A percentile compares a stretch with the other conserved stretches of the same genome.
Evolutionary conservation across 2,888 invertebrate genomes (phyloP).

Genomic region (Polylopha cassiicola): DNA sequence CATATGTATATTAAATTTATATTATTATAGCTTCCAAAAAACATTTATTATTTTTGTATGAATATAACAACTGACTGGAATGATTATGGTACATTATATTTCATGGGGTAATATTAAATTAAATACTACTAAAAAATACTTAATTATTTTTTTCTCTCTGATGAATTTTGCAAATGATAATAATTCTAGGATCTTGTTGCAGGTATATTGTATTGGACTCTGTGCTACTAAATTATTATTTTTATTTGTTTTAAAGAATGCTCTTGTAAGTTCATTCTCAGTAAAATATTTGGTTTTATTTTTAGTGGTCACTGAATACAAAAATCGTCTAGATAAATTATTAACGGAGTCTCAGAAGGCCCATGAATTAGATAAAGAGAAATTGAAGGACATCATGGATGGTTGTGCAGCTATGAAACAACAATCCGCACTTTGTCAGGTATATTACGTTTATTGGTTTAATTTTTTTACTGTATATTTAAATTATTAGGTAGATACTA

Average conservation of each 20-base stretch:
- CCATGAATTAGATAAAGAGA: constrained; percentile 49
- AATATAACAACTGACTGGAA: not conserved
- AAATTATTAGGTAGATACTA: not conserved
- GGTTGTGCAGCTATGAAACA: constrained; percentile 63
- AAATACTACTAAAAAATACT: not conserved
- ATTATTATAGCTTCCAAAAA: not conserved
- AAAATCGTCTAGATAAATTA: constrained; percentile 57
- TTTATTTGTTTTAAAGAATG: too few species aligned
- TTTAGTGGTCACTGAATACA: constrained; percentile 63
- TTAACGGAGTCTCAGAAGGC: constrained; percentile 53
- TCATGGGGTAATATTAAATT: not conserved
- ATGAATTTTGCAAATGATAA: too few species aligned
- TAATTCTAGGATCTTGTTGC: too few species aligned
- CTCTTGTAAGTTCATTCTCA: too few species aligned
- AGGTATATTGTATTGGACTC: too few species aligned
- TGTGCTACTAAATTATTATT: too few species aligned
- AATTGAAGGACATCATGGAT: constrained; percentile 58
- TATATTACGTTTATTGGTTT: constrained; percentile 24
- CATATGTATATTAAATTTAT: not conserved
- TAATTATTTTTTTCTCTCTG: too few species aligned
- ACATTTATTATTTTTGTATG: not conserved
- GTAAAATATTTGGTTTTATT: too few species aligned
- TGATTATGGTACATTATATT: not conserved
- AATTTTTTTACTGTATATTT: not conserved
- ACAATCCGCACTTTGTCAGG: constrained; percentile 57